phyloP scores from a whole-genome alignment of 2,888 invertebrate genomes.

The Embidobia sp. region DNA sequence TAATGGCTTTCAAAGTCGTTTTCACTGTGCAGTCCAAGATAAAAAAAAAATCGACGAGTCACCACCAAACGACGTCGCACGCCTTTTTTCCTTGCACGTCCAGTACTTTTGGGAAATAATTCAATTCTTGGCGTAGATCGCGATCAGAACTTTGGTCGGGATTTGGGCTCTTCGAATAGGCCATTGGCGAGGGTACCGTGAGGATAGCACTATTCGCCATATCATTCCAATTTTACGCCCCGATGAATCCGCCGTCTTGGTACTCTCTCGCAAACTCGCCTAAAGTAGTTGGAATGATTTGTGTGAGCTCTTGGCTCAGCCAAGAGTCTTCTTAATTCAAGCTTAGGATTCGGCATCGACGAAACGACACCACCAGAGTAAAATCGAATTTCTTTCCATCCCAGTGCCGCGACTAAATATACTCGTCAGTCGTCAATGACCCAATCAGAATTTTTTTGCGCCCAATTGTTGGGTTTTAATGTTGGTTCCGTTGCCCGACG shows the following conservation, averaged over 20 bases:
- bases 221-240: slow-evolving; percentile 80
- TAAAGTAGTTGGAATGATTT: slow-evolving; percentile 78
- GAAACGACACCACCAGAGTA: slow-evolving; percentile 65
- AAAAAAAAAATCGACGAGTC: slow-evolving; percentile 13
- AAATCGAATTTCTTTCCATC: slow-evolving; percentile 64
- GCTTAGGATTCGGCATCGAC: slow-evolving; percentile 65
- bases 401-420: slow-evolving; percentile 33
- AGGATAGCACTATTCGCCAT: slow-evolving; percentile 70
- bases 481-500: no score
- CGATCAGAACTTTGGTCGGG: slow-evolving; percentile 73
- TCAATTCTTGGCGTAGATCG: slow-evolving; percentile 71
- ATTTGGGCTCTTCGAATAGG: slow-evolving; percentile 54
- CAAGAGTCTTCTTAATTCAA: slow-evolving; percentile 70
- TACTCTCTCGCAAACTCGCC: slow-evolving; percentile 71
- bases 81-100: no score
- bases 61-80: background rate
- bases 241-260: slow-evolving; percentile 72
- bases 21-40: background rate
- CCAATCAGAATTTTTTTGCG: slow-evolving; percentile 10
- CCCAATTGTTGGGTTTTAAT: no score
- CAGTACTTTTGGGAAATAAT: slow-evolving; percentile 68
- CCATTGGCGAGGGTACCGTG: slow-evolving; percentile 54
- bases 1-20: background rate
- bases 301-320: slow-evolving; percentile 67
- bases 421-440: slow-evolving; percentile 10